Base-by-base conservation (phyloP, 2,113 vertebrate genomes). In the Nansenia antarctica region DNA sequence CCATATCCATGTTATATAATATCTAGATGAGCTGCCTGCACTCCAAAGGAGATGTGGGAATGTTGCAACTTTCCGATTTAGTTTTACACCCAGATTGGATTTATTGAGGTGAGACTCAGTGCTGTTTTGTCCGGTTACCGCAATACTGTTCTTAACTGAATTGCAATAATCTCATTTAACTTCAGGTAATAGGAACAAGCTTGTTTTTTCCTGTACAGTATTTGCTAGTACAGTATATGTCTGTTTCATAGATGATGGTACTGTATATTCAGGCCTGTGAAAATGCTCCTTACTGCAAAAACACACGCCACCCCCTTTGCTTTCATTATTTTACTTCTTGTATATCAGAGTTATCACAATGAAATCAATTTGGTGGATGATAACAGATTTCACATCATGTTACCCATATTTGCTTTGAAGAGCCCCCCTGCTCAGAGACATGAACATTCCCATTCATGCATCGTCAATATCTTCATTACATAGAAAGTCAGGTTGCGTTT, bases 401-500 rank as follows among this genome's bases (percentile, higher is more conserved):
- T 86, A 87, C 45, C 60, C 31, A 59, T 79, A 81, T 29, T 75
- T 29, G 64, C 82, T 73, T 80, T 72, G 80, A 89, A 69, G 73
- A 66, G 61, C 1, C 78, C 24, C n/a, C 68, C 61, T 75, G 4
- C 71, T 61, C 32, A 73, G 80, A 79, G 78, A 74, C 58, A 58
- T 86, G 91, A 91, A 90, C 89, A 90, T 80, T 76, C 79, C 74
- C 86, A 84, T 92, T 92, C 89, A 90, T 86, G 84, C 88, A 90
- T 87, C 90, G 87, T 90, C 86, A 90, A 90, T 91, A 91, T 91
- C 89, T 90, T 93, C 85, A 90, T 91, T 89, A 90, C 58, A 76
- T 65, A 82, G 85, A 88, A 79, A 85, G 86, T 93, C 88, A 88
- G 73, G 74, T 89, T 86, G 77, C 61, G n/a, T 91, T 92, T 88